Evolutionary conservation across 2,888 invertebrate species (phyloP).

Genomic region (Pasiphila rectangulata): DNA sequence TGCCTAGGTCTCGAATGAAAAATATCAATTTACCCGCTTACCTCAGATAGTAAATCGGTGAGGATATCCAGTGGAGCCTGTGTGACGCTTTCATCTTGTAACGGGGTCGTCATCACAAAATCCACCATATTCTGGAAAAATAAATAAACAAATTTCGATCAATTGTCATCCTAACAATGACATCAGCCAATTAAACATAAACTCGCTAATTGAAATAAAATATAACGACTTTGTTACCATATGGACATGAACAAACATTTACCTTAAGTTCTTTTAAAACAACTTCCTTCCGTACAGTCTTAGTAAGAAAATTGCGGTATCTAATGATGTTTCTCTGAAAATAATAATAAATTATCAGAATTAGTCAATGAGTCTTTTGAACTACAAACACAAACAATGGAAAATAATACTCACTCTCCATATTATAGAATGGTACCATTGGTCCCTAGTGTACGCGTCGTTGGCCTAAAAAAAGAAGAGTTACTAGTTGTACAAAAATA

Average conservation of each 20-base stretch:
- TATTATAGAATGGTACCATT: constrained; percentile 89
- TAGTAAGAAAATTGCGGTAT: constrained; percentile 85
- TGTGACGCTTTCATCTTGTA: constrained; percentile 88
- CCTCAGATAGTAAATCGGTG: constrained; percentile 85
- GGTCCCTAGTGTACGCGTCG: constrained; percentile 89
- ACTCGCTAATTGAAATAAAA: constrained; percentile 4
- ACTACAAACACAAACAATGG: neutral
- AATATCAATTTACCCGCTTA: constrained; percentile 39
- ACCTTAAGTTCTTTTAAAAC: constrained; percentile 89
- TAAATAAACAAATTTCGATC: constrained; percentile 8
- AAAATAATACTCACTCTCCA: constrained; percentile 83
- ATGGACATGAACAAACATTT: constrained; percentile 27
- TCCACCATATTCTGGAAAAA: constrained; percentile 86
- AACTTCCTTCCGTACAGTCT: constrained; percentile 85
- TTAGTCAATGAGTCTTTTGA: neutral
- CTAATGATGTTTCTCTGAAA: constrained; percentile 88
- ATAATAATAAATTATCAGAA: constrained; percentile 29
- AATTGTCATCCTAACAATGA: neutral
- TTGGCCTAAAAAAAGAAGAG: constrained; percentile 77
- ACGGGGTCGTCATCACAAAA: constrained; percentile 86
- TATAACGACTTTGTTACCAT: neutral
- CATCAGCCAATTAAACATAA: too few species aligned
- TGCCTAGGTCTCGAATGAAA: neutral
- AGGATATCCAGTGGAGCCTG: constrained; percentile 87
- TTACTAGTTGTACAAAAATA: neutral